phyloP scores from a whole-genome alignment of 2,888 invertebrate species.

The Drepanosiphum platanoidis region DNA sequence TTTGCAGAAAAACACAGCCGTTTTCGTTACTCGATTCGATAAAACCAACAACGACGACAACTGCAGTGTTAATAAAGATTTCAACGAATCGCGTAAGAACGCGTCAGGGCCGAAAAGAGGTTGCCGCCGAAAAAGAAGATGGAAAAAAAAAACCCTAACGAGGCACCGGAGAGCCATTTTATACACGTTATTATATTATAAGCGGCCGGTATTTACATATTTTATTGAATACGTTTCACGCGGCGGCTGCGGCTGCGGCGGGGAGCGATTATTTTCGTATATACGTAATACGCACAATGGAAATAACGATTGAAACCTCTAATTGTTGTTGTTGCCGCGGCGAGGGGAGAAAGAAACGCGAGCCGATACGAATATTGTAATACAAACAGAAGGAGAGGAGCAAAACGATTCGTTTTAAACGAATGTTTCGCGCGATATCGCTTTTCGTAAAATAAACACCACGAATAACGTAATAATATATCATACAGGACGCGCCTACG shows the following conservation, averaged over 20 bases:
- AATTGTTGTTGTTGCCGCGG: neutral
- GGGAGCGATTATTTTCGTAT: neutral
- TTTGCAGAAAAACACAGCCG: no score
- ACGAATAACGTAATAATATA: neutral
- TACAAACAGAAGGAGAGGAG: neutral
- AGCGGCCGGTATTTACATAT: neutral
- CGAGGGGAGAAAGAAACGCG: no score
- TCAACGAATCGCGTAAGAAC: no score
- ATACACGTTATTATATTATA: conserved; percentile 4
- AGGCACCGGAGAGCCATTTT: conserved; percentile 34
- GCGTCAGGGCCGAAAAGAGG: neutral
- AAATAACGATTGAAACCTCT: neutral
- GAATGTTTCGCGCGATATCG: no score
- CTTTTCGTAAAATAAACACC: no score
- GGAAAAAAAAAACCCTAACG: conserved; percentile 24
- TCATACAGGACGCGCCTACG: neutral
- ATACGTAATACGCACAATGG: neutral
- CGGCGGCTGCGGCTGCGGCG: neutral
- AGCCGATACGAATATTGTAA: neutral
- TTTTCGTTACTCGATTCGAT: no score
- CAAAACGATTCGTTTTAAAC: neutral
- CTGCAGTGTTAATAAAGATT: no score
- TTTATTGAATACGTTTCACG: neutral
- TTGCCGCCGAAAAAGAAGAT: neutral
- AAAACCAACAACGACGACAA: no score